Conservation (phyloP, 2,113 vertebrate species). For the Sisor rabdophorus region DNA sequence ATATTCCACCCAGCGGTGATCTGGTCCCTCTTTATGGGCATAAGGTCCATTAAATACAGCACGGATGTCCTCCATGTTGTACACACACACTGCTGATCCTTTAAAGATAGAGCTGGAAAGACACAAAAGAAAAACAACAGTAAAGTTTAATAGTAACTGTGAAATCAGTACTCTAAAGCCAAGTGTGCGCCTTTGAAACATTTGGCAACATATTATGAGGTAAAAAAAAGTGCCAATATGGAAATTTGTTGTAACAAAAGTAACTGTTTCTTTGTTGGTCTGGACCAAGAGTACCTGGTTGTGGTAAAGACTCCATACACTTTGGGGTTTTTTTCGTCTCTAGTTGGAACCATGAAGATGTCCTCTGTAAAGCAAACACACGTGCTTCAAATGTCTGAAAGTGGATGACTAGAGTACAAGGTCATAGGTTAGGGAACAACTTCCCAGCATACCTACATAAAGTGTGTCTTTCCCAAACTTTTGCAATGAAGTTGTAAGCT, state of each 20-base stretch:
- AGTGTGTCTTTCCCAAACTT: too few relatives aligned
- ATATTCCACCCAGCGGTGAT: slow-evolving; percentile 93
- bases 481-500: too few relatives aligned
- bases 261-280: neutral
- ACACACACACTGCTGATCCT: slow-evolving; percentile 95
- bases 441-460: too few relatives aligned
- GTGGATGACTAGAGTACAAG: too few relatives aligned
- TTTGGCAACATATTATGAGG: neutral
- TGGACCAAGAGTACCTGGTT: slow-evolving; percentile 75
- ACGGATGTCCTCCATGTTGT: slow-evolving; percentile 92
- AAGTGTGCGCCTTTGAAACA: neutral
- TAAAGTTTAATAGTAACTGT: neutral
- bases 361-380: slow-evolving; percentile 75
- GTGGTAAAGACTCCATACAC: slow-evolving; percentile 95
- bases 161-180: slow-evolving; percentile 7
- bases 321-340: slow-evolving; percentile 86
- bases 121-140: neutral
- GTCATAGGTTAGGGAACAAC: too few relatives aligned
- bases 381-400: neutral
- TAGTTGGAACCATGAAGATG: slow-evolving; percentile 88
- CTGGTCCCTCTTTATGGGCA: slow-evolving; percentile 91
- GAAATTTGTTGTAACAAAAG: neutral
- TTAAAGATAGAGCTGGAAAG: slow-evolving; percentile 87
- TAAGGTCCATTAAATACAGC: slow-evolving; percentile 93
- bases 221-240: neutral